These are phyloP conservation scores for Boulengeromyrus knoepffleri DNA, from an alignment of 2,113 vertebrate genomes.

Conservation along the genomic window DNA sequence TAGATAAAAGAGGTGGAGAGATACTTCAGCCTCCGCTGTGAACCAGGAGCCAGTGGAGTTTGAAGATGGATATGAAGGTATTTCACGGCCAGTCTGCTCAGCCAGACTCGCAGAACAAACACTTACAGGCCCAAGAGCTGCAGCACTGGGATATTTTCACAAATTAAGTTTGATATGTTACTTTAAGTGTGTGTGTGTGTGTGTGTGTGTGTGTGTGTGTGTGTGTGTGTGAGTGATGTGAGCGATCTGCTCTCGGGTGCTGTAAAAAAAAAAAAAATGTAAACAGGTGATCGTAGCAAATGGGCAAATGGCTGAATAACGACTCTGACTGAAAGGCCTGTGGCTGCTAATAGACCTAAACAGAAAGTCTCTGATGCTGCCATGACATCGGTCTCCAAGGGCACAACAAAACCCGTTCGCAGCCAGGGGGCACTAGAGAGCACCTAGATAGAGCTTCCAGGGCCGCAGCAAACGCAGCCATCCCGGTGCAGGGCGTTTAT, in stretches of 20 bases:
- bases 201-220: no score
- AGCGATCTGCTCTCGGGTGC: background rate
- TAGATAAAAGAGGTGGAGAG: slow-evolving; percentile 2
- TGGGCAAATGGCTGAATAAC: slow-evolving; percentile 25
- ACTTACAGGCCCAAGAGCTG: background rate
- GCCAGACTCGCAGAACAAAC: background rate
- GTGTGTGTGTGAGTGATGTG: background rate
- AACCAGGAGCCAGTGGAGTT: background rate
- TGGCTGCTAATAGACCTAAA: background rate
- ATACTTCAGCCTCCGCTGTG: background rate
- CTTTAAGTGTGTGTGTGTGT: background rate
- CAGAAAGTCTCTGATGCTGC: background rate
- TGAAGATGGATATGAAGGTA: background rate
- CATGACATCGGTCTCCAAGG: background rate
- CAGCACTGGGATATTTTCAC: slow-evolving; percentile 19
- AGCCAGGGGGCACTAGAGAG: background rate
- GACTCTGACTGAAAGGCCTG: background rate
- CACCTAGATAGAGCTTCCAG: background rate
- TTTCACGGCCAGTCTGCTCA: background rate
- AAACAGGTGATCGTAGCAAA: background rate
- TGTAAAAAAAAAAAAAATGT: background rate
- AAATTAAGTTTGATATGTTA: slow-evolving; percentile 27
- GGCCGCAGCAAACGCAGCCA: background rate
- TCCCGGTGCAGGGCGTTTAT: background rate
- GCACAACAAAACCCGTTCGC: background rate